Conservation (phyloP, 1,140 invertebrate genomes). For the Aphidius gifuensis region DNA sequence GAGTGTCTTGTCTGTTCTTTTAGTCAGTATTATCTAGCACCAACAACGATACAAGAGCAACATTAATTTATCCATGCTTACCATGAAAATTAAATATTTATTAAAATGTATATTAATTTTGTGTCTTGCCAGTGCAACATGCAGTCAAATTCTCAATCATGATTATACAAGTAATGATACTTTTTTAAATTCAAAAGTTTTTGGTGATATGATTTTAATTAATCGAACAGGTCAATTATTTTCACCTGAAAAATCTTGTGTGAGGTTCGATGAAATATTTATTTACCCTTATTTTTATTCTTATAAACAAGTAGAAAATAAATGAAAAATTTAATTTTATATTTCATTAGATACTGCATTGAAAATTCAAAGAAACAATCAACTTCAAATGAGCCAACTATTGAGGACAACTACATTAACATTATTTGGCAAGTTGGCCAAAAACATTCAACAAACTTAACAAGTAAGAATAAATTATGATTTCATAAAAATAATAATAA, state of each 20-base stretch:
- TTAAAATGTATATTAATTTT: constrained; percentile 4
- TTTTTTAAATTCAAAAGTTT: neutral
- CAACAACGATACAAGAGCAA: no score
- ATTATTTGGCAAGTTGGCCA: no score
- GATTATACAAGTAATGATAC: neutral
- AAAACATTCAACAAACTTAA: no score
- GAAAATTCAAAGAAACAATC: neutral
- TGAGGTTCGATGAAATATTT: constrained; percentile 14
- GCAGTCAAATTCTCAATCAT: constrained; percentile 1
- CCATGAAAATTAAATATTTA: neutral
- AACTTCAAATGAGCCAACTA: no score
- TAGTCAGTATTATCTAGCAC: constrained; percentile 10
- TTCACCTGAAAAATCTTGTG: constrained; percentile 13
- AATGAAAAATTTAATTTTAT: neutral
- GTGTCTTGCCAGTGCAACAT: constrained; percentile 6
- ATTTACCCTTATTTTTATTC: no score
- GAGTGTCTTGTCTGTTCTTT: neutral
- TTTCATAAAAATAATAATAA: no score
- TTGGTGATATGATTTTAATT: neutral
- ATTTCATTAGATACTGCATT: neutral
- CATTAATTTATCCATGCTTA: no score
- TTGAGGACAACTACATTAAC: no score
- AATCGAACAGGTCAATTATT: constrained; percentile 14
- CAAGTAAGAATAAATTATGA: no score
- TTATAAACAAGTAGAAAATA: no score